Conservation (phyloP, 35 echinoderm and acorn worm genomes). For the Heliocidaris tuberculata region DNA sequence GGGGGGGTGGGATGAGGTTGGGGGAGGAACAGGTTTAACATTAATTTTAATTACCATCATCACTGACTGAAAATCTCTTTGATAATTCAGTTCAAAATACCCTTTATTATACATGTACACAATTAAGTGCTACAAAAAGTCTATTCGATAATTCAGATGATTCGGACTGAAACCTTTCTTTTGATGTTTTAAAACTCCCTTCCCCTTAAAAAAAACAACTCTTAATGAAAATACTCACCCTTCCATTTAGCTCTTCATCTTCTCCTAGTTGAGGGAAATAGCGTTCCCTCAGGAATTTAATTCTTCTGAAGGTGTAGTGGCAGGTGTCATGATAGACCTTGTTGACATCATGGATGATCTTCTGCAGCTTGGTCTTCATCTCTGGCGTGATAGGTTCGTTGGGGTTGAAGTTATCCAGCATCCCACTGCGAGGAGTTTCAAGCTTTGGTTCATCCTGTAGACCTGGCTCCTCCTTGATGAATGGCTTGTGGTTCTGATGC, state of each 20-base stretch:
- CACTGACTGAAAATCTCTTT: too few species aligned
- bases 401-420: slow-evolving; percentile 71
- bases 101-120: too few species aligned
- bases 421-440: background rate
- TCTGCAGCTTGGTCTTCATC: slow-evolving; percentile 64
- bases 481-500: slow-evolving; percentile 28
- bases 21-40: background rate
- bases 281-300: slow-evolving; percentile 75
- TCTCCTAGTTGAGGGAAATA: slow-evolving; percentile 87
- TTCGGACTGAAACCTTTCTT: too few species aligned
- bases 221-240: slow-evolving; percentile 61
- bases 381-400: slow-evolving; percentile 82
- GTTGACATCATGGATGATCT: slow-evolving; percentile 79
- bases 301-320: slow-evolving; percentile 92
- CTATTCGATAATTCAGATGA: too few species aligned
- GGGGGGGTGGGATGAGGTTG: background rate
- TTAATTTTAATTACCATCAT: background rate
- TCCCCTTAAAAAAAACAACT: too few species aligned
- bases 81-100: too few species aligned
- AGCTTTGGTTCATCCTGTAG: background rate
- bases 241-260: slow-evolving; percentile 68
- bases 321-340: slow-evolving; percentile 95
- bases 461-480: slow-evolving; percentile 59
- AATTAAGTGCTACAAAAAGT: too few species aligned
- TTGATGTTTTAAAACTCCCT: too few species aligned